These are phyloP conservation scores for Elgonia sp. DNA, from an alignment of 2,888 invertebrate species.

Conservation along the genomic window DNA sequence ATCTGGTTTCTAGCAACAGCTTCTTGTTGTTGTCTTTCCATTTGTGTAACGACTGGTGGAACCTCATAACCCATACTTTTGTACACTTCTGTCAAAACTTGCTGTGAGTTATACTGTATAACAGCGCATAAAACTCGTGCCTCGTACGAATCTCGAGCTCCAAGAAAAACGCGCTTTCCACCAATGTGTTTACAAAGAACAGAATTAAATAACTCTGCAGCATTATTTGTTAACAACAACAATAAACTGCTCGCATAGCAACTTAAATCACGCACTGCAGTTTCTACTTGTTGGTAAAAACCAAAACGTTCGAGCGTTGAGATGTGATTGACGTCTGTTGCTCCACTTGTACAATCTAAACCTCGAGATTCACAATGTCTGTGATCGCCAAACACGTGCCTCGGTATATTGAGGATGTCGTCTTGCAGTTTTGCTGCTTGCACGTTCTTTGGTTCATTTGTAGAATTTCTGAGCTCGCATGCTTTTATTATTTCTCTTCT, in stretches of 20 bases:
- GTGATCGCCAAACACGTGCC: constrained; percentile 77
- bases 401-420: constrained; percentile 70
- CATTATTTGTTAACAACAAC: constrained; percentile 6
- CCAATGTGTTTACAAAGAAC: constrained; percentile 27
- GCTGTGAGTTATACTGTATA: constrained; percentile 16
- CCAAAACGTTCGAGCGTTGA: neutral
- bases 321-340: constrained; percentile 9
- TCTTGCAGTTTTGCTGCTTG: constrained; percentile 47
- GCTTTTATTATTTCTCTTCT: constrained; percentile 1
- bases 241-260: constrained; percentile 14
- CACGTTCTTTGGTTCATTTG: neutral
- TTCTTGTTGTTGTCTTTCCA: constrained; percentile 6
- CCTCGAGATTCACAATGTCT: constrained; percentile 49
- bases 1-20: neutral
- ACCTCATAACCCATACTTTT: neutral
- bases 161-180: constrained; percentile 12
- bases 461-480: constrained; percentile 1
- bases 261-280: constrained; percentile 2
- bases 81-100: neutral
- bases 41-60: neutral
- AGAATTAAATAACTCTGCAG: too few species aligned
- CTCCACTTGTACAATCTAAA: neutral
- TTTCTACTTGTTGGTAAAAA: constrained; percentile 3
- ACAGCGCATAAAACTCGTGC: constrained; percentile 28
- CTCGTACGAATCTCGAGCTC: constrained; percentile 13